Percentiles rank a stretch among this genome's conserved stretches.
phyloP scores from a whole-genome alignment of 2,888 invertebrate species.

The Muschampia plurimacula region DNA sequence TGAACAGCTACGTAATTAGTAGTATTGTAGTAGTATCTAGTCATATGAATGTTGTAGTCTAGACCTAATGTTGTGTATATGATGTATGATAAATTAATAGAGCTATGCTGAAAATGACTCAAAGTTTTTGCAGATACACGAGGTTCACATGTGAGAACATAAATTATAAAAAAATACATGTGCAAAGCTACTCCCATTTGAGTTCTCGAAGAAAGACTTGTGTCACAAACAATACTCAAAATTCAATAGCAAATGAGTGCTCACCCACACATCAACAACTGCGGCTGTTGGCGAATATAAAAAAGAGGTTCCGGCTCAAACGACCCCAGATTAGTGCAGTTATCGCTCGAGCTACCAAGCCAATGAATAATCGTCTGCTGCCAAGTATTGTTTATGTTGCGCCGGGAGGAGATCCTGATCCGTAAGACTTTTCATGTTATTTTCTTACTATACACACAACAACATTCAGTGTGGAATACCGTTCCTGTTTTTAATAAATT shows the following conservation, averaged over 20 bases:
- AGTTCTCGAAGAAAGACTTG: conserved; percentile 63
- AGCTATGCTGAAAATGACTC: conserved; percentile 81
- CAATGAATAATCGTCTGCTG: conserved; percentile 69
- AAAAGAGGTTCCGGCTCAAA: conserved; percentile 56
- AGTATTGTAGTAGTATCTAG: conserved; percentile 47
- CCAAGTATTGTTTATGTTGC: conserved; percentile 53
- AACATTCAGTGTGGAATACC: too few species aligned
- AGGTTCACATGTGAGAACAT: conserved; percentile 66
- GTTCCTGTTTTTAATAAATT: too few species aligned
- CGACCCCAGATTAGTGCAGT: conserved; percentile 57
- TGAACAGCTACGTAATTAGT: conserved; percentile 49
- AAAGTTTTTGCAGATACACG: conserved; percentile 79
- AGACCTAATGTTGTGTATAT: conserved; percentile 59
- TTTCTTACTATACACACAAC: too few species aligned
- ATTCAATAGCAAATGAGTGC: conserved; percentile 46
- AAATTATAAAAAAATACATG: conserved; percentile 57
- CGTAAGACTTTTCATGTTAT: neutral
- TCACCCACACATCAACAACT: conserved; percentile 53
- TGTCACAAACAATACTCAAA: conserved; percentile 51
- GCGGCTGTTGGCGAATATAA: conserved; percentile 56
- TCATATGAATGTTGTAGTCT: conserved; percentile 51
- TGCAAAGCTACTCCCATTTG: conserved; percentile 61
- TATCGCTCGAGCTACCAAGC: conserved; percentile 54
- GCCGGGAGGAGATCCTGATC: neutral
- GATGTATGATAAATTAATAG: conserved; percentile 56